A percentile compares a stretch with the other conserved stretches of the same genome.
These are phyloP conservation scores for rabbit (Oryctolagus cuniculus) DNA, from an alignment of 2,113 vertebrate species.

Conservation along the genomic window mOryCun1.1 NC_091453.1:14055501-14056000, in stretches of 20 bases:
- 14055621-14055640: neutral
- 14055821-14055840: neutral
- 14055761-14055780: constrained; percentile 5
- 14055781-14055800: neutral
- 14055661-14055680: constrained; percentile 39
- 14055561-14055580: constrained; percentile 27
- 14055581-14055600: neutral
- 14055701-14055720: neutral
- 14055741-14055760: neutral
- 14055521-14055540: constrained; percentile 29
- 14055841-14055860: neutral
- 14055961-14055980: neutral
- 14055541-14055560: neutral
- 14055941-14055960: neutral
- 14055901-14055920: neutral
- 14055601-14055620: constrained; percentile 18
- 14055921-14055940: neutral
- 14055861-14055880: constrained; percentile 5
- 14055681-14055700: neutral
- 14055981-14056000: neutral
- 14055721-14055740: constrained; percentile 15
- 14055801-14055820: neutral
- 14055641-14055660: neutral
- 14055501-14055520: neutral
- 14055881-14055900: constrained; percentile 42